Percentiles rank a stretch among this genome's conserved stretches.
phyloP scores from a whole-genome alignment of 2,113 vertebrate genomes.

The Laticauda colubrina region DNA sequence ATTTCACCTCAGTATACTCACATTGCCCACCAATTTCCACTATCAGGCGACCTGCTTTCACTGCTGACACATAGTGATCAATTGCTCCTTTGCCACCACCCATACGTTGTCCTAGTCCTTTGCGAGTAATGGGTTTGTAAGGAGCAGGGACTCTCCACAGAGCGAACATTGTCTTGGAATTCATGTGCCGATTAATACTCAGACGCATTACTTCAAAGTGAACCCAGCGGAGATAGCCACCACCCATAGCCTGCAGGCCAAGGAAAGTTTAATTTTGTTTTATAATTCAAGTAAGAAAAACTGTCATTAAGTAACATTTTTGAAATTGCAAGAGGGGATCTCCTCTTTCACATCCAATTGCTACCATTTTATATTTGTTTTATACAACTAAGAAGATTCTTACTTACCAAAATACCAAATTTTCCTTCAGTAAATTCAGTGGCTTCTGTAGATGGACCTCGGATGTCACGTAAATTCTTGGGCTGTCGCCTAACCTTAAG shows the following conservation, averaged over 20 bases:
- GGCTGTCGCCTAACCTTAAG: slow-evolving; percentile 79
- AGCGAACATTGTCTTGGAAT: slow-evolving; percentile 82
- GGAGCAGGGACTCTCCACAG: slow-evolving; percentile 84
- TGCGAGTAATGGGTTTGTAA: slow-evolving; percentile 83
- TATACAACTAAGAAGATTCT: background rate
- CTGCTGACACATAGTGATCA: slow-evolving; percentile 86
- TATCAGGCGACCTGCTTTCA: slow-evolving; percentile 79
- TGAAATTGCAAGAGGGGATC: background rate
- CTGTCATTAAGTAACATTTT: background rate
- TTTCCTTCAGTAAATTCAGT: slow-evolving; percentile 78
- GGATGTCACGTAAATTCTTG: slow-evolving; percentile 83
- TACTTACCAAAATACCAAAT: slow-evolving; percentile 87
- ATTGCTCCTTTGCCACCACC: slow-evolving; percentile 93
- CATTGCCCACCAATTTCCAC: slow-evolving; percentile 87
- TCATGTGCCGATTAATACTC: slow-evolving; percentile 84
- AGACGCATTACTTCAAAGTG: slow-evolving; percentile 97
- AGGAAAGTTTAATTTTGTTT: background rate
- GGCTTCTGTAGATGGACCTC: slow-evolving; percentile 74
- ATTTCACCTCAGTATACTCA: slow-evolving; percentile 78
- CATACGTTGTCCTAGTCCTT: slow-evolving; percentile 92
- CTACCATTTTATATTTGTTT: background rate
- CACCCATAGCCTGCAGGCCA: slow-evolving; percentile 82
- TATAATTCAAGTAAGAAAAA: background rate
- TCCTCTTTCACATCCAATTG: background rate
- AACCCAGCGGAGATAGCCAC: slow-evolving; percentile 91